phyloP scores from a whole-genome alignment of 2,797 vertebrate species.

The Gymnothorax javanicus region DNA sequence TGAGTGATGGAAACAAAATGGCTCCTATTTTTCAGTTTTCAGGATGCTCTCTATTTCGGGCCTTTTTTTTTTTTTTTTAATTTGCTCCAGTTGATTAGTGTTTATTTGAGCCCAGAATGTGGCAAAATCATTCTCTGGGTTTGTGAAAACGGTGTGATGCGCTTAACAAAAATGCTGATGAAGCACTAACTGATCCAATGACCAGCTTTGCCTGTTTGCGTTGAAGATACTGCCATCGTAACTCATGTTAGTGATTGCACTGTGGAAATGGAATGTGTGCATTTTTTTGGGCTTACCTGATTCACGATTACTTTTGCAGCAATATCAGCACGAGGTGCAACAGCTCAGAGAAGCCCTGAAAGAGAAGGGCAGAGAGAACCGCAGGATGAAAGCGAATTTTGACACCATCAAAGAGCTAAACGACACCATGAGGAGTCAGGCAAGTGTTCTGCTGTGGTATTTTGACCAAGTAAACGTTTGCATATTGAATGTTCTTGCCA shows the following conservation, averaged over 20 bases:
- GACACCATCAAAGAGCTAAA: conserved; percentile 83
- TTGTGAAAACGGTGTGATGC: no score
- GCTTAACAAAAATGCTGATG: not conserved
- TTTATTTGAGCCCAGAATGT: not conserved
- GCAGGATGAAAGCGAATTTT: conserved; percentile 82
- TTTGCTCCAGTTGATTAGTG: not conserved
- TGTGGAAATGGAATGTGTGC: not conserved
- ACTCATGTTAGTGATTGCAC: not conserved
- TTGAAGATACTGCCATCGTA: not conserved
- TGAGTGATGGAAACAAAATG: no score
- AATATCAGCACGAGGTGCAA: conserved; percentile 74
- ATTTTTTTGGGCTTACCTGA: not conserved
- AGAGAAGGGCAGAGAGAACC: conserved; percentile 83
- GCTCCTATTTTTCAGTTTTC: no score
- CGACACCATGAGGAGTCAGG: conserved; percentile 85
- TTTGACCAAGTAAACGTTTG: not conserved
- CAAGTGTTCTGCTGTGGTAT: conserved; percentile 42
- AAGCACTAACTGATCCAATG: not conserved
- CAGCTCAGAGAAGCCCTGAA: conserved; percentile 77
- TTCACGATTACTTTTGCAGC: conserved; percentile 62
- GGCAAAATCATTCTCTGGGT: not conserved
- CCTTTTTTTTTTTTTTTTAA: not conserved
- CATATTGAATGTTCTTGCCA: not conserved
- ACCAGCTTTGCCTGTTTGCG: not conserved
- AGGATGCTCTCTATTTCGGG: no score